These are phyloP conservation scores for Trilocha varians DNA, from an alignment of 2,888 invertebrate species.

Conservation along the genomic window DNA sequence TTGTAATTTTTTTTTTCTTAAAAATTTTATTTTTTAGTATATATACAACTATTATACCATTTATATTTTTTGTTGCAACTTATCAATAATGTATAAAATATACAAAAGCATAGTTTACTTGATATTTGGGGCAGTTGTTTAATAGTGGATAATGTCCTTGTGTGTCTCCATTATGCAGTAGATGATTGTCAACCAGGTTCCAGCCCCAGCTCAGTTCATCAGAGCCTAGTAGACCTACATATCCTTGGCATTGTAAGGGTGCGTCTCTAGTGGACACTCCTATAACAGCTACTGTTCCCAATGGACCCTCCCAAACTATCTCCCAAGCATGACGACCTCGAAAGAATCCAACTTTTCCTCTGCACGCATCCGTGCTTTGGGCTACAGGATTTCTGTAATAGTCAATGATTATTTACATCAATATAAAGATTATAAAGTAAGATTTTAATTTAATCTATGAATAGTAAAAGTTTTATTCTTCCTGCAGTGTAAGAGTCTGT, in stretches of 20 bases:
- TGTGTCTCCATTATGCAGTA: conserved; percentile 96
- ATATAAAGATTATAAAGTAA: too few relatives aligned
- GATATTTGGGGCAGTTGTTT: conserved; percentile 98
- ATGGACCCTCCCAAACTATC: conserved; percentile 97
- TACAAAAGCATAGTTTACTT: too few relatives aligned
- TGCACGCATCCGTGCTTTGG: conserved; percentile 96
- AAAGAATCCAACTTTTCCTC: conserved; percentile 91
- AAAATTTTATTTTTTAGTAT: background rate
- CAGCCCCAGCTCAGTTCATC: conserved; percentile 99
- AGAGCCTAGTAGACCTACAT: conserved; percentile 93
- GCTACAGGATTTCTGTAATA: conserved; percentile 94
- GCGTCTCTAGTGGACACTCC: conserved; percentile 97
- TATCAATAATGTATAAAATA: background rate
- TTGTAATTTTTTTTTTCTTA: too few relatives aligned
- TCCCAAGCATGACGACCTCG: conserved; percentile 98
- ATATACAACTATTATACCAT: background rate
- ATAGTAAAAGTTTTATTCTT: background rate
- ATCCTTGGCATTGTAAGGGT: conserved; percentile 93
- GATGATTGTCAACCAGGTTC: conserved; percentile 98
- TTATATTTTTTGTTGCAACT: background rate
- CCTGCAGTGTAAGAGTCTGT: background rate
- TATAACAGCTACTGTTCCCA: conserved; percentile 98
- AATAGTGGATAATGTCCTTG: conserved; percentile 94
- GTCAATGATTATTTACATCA: too few relatives aligned
- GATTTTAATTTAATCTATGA: conserved; percentile 1